phyloP scores from a whole-genome alignment of 2,113 vertebrate genomes.

The Cephalopholis sonnerati region DNA sequence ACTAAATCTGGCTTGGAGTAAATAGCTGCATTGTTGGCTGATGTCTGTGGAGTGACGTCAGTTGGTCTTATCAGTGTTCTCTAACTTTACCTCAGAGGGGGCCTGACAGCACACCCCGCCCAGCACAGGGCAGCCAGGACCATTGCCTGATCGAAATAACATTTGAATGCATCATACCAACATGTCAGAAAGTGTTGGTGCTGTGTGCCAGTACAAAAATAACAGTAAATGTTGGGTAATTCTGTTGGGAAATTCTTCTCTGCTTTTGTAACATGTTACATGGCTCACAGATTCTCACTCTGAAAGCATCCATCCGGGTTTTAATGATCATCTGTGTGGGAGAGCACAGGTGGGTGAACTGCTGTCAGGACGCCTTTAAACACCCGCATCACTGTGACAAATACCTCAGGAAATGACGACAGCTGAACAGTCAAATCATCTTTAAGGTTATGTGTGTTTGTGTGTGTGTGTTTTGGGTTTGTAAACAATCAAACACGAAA shows the following conservation, averaged over 20 bases:
- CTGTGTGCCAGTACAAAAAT: background rate
- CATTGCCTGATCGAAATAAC: slow-evolving; percentile 37
- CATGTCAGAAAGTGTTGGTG: background rate
- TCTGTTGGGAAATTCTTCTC: background rate
- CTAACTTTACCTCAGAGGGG: slow-evolving; percentile 58
- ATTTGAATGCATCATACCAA: background rate
- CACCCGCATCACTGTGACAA: background rate
- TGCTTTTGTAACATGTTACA: background rate
- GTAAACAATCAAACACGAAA: background rate
- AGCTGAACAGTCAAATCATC: background rate
- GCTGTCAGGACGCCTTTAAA: background rate
- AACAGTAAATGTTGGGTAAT: background rate
- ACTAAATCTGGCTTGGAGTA: slow-evolving; percentile 67
- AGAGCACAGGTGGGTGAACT: background rate
- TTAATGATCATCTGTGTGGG: background rate
- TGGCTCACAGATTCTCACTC: background rate
- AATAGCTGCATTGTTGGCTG: slow-evolving; percentile 73
- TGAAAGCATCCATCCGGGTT: background rate
- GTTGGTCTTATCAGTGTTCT: slow-evolving; percentile 68
- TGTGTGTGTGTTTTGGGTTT: background rate
- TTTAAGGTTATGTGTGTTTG: background rate
- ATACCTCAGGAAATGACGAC: too few species aligned
- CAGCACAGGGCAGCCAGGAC: background rate
- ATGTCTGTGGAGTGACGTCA: slow-evolving; percentile 68
- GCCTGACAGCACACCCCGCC: slow-evolving; percentile 48